Evolutionary conservation across 2,888 invertebrate genomes (phyloP), one percentile per base, ranked within the genome.

Genomic region (Julus scanicus): DNA sequence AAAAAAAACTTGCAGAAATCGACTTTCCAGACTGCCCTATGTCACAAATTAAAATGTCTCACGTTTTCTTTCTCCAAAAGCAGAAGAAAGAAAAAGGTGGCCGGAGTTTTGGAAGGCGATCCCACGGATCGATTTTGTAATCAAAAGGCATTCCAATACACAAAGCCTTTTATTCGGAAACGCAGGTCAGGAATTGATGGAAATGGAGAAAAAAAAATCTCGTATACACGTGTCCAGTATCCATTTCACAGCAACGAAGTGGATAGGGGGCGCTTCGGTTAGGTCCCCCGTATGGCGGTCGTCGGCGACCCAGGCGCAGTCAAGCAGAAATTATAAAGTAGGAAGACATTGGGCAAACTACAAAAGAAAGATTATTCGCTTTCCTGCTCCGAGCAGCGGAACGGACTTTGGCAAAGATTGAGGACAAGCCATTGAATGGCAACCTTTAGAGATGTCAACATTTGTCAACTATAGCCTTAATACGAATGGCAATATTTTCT

Each of bases 291-390:
- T 53, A 53, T 53, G 53, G 53, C 49, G 49, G 49, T 49, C 49
- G 6, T 49, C 49, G 49, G 49, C 53, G 53, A 53, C 53, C 53
- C 9, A 53, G 13, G 15, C 13, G 53, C 53, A 53, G 53, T 53
- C 53, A 53, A 53, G 53, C 53, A 53, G 53, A 53, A 53, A 53
- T 53, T 53, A 53, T 53, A 53, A 53, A 53, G 53, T 53, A 53
- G 53, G 53, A 53, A 53, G 53, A 53, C 53, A 53, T 53, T 53
- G 53, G 53, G 53, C 2, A 53, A 53, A 53, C 53, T 53, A 53
- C 53, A 53, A 53, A 53, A 53, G 53, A 53, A 53, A 53, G 53
- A 53, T 53, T 53, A 53, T 53, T 53, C 53, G 53, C 53, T 53
- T 53, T 53, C 53, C 53, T 53, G 53, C 53, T 53, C 53, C 53